Evolutionary conservation across 1,140 invertebrate species (phyloP).

Genomic region (Bilobella aurantiaca): DNA sequence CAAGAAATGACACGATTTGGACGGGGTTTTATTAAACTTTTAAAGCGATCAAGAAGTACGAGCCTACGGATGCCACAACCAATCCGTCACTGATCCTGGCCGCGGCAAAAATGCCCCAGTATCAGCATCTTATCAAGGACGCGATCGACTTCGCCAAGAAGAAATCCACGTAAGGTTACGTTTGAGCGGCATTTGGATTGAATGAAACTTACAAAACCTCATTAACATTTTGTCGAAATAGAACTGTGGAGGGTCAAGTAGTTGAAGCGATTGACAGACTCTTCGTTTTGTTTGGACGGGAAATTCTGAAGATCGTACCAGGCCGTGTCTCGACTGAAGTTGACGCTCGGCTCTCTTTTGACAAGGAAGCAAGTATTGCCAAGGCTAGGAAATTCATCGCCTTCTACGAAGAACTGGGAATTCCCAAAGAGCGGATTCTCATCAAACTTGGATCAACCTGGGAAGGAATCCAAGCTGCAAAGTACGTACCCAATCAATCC

Average conservation of each 20-base stretch:
- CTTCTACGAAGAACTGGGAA: slow-evolving; percentile 79
- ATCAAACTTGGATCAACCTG: slow-evolving; percentile 97
- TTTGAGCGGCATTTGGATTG: neutral
- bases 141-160: slow-evolving; percentile 77
- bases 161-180: slow-evolving; percentile 49
- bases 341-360: slow-evolving; percentile 93
- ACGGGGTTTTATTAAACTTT: neutral
- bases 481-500: too few species aligned
- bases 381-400: slow-evolving; percentile 82
- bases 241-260: slow-evolving; percentile 57
- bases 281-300: slow-evolving; percentile 88
- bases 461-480: slow-evolving; percentile 97
- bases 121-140: slow-evolving; percentile 75
- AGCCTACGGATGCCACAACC: slow-evolving; percentile 98
- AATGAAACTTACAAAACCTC: neutral
- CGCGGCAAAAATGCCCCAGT: slow-evolving; percentile 83
- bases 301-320: slow-evolving; percentile 96
- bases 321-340: slow-evolving; percentile 97
- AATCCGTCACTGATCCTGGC: slow-evolving; percentile 94
- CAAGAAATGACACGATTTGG: too few species aligned
- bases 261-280: slow-evolving; percentile 79
- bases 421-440: slow-evolving; percentile 82
- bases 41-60: slow-evolving; percentile 87
- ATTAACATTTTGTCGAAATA: slow-evolving; percentile 40
- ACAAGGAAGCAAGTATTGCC: slow-evolving; percentile 77